These are phyloP conservation scores for Tribolium castaneum DNA, from an alignment of 1,140 invertebrate genomes.

Conservation along the genomic window DNA sequence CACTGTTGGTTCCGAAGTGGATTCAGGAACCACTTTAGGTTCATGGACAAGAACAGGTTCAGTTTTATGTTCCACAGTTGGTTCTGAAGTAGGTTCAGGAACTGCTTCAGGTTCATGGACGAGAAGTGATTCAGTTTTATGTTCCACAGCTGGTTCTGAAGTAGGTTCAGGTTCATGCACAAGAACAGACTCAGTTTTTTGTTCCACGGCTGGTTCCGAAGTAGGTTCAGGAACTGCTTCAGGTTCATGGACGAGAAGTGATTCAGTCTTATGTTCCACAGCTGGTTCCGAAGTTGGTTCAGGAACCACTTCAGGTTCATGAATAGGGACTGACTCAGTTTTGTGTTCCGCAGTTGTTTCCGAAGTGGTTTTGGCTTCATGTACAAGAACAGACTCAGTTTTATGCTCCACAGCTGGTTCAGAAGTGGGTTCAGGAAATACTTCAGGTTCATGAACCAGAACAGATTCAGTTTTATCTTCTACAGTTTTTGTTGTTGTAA, in stretches of 20 bases:
- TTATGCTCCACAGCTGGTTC: constrained; percentile 38
- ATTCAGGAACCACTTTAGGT: constrained; percentile 44
- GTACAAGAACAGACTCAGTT: constrained; percentile 18
- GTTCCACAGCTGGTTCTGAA: neutral
- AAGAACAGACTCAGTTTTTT: constrained; percentile 29
- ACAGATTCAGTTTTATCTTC: neutral
- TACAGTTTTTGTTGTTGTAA: neutral
- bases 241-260: neutral
- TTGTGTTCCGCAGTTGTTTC: no score
- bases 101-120: constrained; percentile 21
- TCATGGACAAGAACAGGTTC: constrained; percentile 3
- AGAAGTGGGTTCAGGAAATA: neutral
- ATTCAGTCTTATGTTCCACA: neutral
- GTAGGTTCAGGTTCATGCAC: constrained; percentile 43
- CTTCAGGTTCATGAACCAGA: constrained; percentile 16
- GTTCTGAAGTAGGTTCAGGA: constrained; percentile 17
- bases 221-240: constrained; percentile 30
- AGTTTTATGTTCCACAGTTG: constrained; percentile 39
- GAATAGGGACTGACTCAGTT: neutral
- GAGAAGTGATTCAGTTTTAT: neutral
- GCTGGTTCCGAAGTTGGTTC: constrained; percentile 32
- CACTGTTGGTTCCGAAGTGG: constrained; percentile 28
- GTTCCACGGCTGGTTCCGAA: constrained; percentile 37
- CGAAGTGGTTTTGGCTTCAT: constrained; percentile 47
- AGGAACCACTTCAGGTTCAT: constrained; percentile 26